phyloP scores from a whole-genome alignment of 2,888 invertebrate genomes.

The Hemaris fuciformis region DNA sequence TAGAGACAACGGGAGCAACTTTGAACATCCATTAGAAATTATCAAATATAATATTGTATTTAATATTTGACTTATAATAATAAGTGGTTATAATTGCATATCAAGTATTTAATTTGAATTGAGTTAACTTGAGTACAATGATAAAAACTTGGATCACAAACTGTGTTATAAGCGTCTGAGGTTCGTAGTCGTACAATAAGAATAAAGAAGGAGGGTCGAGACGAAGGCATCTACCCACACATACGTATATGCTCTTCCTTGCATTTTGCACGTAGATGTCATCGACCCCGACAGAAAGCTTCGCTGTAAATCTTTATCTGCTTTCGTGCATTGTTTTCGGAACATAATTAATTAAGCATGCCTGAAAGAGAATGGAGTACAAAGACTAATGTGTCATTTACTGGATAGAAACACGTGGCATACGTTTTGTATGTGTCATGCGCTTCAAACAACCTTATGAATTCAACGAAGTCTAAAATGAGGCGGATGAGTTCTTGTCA shows the following conservation, averaged over 20 bases:
- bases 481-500: not conserved
- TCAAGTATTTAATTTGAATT: too few species aligned
- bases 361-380: not conserved
- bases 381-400: not conserved
- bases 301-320: slow-evolving; percentile 71
- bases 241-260: slow-evolving; percentile 48
- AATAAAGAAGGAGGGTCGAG: slow-evolving; percentile 46
- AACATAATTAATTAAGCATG: not conserved
- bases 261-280: slow-evolving; percentile 62
- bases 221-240: slow-evolving; percentile 48
- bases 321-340: slow-evolving; percentile 25
- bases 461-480: not conserved
- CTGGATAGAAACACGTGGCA: not conserved
- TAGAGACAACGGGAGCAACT: not conserved
- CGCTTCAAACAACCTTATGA: not conserved
- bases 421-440: not conserved
- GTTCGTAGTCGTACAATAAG: slow-evolving; percentile 42
- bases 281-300: slow-evolving; percentile 63
- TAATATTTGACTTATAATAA: too few species aligned
- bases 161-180: slow-evolving; percentile 38
- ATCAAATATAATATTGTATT: not conserved
- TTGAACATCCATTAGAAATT: not conserved
- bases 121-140: not conserved
- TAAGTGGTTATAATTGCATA: too few species aligned
- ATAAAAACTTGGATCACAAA: slow-evolving; percentile 25